These are phyloP conservation scores for Agrilus planipennis DNA, from an alignment of 1,140 invertebrate species.

Conservation along the genomic window DNA sequence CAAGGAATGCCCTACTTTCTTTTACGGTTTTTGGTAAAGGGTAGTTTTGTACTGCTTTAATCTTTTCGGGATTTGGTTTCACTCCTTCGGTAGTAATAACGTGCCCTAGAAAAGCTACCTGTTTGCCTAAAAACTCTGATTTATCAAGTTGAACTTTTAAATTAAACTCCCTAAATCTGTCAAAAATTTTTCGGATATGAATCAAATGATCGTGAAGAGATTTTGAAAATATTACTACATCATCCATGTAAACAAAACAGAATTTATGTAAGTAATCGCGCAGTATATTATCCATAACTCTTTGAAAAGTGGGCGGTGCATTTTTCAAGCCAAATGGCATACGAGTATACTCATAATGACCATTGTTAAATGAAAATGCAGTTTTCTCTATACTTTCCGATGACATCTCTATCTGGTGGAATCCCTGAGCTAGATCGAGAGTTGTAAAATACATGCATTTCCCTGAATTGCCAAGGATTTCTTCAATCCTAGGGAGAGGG, in stretches of 20 bases:
- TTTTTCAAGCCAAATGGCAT: slow-evolving; percentile 32
- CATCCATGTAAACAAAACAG: slow-evolving; percentile 21
- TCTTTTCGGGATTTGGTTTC: slow-evolving; percentile 19
- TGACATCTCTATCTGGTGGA: no score
- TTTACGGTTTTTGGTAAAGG: no score
- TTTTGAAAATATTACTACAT: slow-evolving; percentile 17
- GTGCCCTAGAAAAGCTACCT: slow-evolving; percentile 30
- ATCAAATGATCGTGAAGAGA: slow-evolving; percentile 7
- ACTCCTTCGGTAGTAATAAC: slow-evolving; percentile 18
- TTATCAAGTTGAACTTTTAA: slow-evolving; percentile 6
- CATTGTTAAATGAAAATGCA: slow-evolving; percentile 32
- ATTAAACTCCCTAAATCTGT: slow-evolving; percentile 1
- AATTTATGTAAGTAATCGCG: slow-evolving; percentile 13
- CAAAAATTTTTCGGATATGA: slow-evolving; percentile 2
- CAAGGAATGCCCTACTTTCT: slow-evolving; percentile 31
- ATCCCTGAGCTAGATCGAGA: slow-evolving; percentile 37
- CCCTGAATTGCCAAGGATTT: slow-evolving; percentile 35
- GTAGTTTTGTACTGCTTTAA: no score
- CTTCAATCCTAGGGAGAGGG: slow-evolving; percentile 40
- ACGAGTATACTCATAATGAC: slow-evolving; percentile 30
- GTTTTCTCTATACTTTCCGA: slow-evolving; percentile 33
- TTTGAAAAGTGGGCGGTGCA: no score
- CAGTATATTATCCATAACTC: no score
- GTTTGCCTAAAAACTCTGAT: slow-evolving; percentile 11
- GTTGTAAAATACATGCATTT: slow-evolving; percentile 36